Evolutionary conservation across 2,113 vertebrate genomes (phyloP).

Genomic region (Paedocypris sp.): DNA sequence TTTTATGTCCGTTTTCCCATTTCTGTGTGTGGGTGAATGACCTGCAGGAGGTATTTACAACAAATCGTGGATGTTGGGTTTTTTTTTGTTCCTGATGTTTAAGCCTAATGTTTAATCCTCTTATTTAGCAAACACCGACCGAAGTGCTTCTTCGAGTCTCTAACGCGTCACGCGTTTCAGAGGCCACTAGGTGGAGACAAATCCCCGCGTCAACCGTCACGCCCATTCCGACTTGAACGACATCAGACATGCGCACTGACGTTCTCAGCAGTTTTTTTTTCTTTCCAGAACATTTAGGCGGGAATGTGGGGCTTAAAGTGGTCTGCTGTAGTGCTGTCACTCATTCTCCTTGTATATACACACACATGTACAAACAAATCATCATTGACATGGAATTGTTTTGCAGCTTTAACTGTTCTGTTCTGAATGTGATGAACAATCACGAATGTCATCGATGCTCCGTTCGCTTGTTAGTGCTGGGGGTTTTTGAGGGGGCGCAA

Average conservation of each 20-base stretch:
- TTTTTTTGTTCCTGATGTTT: too few relatives aligned
- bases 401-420: conserved; percentile 53
- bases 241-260: background rate
- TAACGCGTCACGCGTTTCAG: background rate
- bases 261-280: background rate
- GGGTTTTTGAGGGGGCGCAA: conserved; percentile 22
- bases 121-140: background rate
- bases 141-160: background rate
- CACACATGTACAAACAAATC: conserved; percentile 16
- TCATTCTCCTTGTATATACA: conserved; percentile 1
- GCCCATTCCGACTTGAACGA: background rate
- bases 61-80: too few relatives aligned
- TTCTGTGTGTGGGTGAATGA: background rate
- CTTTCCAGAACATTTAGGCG: background rate
- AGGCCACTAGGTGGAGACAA: background rate
- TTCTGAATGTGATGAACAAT: conserved; percentile 59
- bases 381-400: conserved; percentile 49
- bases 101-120: too few relatives aligned
- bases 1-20: conserved; percentile 1
- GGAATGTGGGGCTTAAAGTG: background rate
- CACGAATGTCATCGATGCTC: conserved; percentile 54
- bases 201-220: background rate
- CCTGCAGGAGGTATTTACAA: conserved; percentile 37
- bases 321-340: background rate
- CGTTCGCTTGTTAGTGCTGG: conserved; percentile 40